Percentiles rank a stretch among this genome's conserved stretches.
Conservation (phyloP, 2,888 invertebrate species). For the Strigamia crassipes region DNA sequence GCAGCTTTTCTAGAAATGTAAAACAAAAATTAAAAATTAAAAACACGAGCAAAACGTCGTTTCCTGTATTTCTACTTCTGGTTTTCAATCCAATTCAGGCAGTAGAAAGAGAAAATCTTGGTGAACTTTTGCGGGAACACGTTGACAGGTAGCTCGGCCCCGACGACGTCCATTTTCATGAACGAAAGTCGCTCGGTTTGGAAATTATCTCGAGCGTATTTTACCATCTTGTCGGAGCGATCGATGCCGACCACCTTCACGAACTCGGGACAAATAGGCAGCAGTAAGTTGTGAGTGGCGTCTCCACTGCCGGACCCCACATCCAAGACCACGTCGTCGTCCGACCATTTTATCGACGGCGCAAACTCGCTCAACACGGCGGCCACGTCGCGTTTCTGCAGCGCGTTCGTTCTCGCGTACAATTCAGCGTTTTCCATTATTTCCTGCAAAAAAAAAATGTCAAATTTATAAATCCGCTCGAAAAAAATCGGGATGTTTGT, state of each 20-base stretch:
- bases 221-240: constrained; percentile 72
- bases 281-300: constrained; percentile 69
- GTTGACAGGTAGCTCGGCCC: constrained; percentile 54
- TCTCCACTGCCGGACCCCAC: constrained; percentile 77
- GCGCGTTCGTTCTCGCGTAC: no score
- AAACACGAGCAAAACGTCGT: no score
- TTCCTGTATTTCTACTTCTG: no score
- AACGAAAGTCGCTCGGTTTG: constrained; percentile 59
- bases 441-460: constrained; percentile 1
- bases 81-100: constrained; percentile 78
- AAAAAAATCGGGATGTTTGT: no score
- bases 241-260: constrained; percentile 68
- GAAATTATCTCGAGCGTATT: constrained; percentile 66
- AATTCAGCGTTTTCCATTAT: no score
- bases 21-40: no score
- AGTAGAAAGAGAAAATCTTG: constrained; percentile 76
- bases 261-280: constrained; percentile 60
- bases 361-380: constrained; percentile 70
- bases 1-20: constrained; percentile 69
- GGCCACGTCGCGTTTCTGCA: constrained; percentile 71
- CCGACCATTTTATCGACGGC: constrained; percentile 65
- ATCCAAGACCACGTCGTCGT: constrained; percentile 63
- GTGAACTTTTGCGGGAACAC: constrained; percentile 62
- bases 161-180: constrained; percentile 64
- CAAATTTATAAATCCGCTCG: not conserved